These are phyloP conservation scores for Tenrec ecaudatus DNA, from an alignment of 2,113 vertebrate species.

Conservation along the genomic window DNA sequence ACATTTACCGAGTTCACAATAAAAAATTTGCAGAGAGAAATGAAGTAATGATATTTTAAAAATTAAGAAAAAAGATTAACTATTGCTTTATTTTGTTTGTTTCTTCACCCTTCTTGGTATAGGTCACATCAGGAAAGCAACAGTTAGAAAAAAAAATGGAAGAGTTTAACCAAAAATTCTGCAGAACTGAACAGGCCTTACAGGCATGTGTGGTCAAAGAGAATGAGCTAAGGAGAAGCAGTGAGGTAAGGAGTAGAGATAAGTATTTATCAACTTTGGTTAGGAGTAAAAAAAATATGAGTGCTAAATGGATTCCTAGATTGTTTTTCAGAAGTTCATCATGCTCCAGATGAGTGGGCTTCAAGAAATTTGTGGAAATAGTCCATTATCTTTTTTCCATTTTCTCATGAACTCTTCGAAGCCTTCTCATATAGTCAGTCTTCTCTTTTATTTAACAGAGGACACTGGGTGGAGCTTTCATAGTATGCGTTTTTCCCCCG, in stretches of 20 bases:
- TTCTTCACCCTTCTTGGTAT: neutral
- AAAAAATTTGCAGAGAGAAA: no score
- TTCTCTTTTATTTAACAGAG: no score
- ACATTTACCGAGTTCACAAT: no score
- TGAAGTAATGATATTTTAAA: neutral
- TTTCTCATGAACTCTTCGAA: no score
- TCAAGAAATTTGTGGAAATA: no score
- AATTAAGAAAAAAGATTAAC: constrained; percentile 9
- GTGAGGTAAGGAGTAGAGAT: constrained; percentile 85
- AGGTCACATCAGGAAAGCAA: constrained; percentile 88
- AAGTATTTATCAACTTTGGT: rapidly evolving
- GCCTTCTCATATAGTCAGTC: no score
- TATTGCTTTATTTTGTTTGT: neutral
- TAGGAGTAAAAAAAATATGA: no score
- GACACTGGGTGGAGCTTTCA: no score
- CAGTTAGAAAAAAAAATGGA: constrained; percentile 86
- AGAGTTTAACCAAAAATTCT: constrained; percentile 89
- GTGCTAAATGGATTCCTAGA: neutral
- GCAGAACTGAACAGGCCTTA: constrained; percentile 88
- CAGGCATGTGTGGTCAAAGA: constrained; percentile 87
- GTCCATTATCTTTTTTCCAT: no score
- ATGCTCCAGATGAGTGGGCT: no score
- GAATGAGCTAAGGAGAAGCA: constrained; percentile 87
- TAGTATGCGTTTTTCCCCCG: no score
- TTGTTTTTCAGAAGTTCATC: neutral